Evolutionary conservation across 2,113 vertebrate species (phyloP), one percentile per base, ranked within the genome.

Genomic region (Saguinus midas): DNA sequence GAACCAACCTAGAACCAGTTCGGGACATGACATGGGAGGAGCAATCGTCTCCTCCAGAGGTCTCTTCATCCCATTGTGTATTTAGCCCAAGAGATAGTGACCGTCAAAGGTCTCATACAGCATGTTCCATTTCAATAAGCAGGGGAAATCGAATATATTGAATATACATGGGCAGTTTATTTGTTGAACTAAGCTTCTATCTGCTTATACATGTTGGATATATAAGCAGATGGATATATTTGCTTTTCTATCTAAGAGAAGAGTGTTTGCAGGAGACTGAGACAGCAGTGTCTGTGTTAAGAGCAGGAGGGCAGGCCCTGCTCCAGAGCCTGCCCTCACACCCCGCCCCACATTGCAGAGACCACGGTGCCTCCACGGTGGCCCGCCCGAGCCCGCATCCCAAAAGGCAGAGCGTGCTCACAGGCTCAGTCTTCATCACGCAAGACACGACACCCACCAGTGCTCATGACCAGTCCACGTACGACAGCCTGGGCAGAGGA

Each of bases 51-150:
- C 37, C 37, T 40, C 37, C 7, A 5, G 9, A 32, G 18, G 16
- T 5, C 57, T 85, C 29, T 1, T 29, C 10, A 11, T 23, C 2
- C 8, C 20, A 29, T 45, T 18, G 17, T 12, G 32, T 4, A 29
- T 37, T 20, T 14, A 50, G 32, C 23, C 40, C 11, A 1, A 72
- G 48, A 45, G 58, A 48, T 21, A 3, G 16, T 29, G 66, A 35
- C 2, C 11, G 23, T 32, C 17, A 83, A n/a, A 4, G 27, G 29
- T 7, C 1, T 45, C 37, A 4, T 8, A 29, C 35, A 21, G 4
- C 27, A 4, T 0, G n/a, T 11, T 16, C 27, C 0, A 1, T 4
- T 80, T 21, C 37, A 6, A n/a, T 5, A 45, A 45, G 10, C 0
- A 27, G 23, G 17, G 8, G 64, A n/a, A 27, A 50, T n/a, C 37